These are phyloP conservation scores for Microplitis deprimator DNA, from an alignment of 2,888 invertebrate species.

Conservation along the genomic window DNA sequence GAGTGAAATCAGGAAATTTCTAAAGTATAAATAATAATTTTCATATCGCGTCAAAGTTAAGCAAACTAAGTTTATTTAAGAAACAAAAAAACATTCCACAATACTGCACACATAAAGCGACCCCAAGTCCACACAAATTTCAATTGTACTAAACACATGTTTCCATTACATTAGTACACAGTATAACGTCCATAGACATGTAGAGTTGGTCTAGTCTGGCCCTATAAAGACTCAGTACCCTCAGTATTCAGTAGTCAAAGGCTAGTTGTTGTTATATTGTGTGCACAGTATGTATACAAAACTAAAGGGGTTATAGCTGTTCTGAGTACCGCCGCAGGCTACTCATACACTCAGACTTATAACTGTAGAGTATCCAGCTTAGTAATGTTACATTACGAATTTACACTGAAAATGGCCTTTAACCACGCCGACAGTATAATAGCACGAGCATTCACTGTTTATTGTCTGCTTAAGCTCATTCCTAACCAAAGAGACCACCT, in stretches of 20 bases:
- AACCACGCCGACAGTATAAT: neutral
- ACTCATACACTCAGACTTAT: slow-evolving; percentile 1
- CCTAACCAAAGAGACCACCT: neutral
- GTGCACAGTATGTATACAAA: neutral
- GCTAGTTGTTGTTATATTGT: neutral
- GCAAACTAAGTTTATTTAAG: too few species aligned
- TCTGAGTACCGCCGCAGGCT: neutral
- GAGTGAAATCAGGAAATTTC: too few species aligned
- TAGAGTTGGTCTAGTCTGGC: neutral
- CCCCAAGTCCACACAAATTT: neutral
- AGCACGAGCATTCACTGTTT: neutral
- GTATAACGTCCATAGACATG: neutral
- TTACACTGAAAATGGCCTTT: neutral
- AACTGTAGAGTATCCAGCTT: neutral
- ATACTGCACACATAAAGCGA: neutral
- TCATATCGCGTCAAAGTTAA: too few species aligned
- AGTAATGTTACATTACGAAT: neutral
- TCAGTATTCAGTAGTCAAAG: neutral
- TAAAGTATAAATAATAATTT: too few species aligned
- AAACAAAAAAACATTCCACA: too few species aligned
- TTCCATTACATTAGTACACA: neutral
- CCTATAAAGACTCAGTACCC: neutral
- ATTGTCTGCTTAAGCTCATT: neutral
- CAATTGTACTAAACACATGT: neutral
- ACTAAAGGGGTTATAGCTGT: neutral